phyloP scores from a whole-genome alignment of 1,140 invertebrate species.

The Oryctes rhinoceros region DNA sequence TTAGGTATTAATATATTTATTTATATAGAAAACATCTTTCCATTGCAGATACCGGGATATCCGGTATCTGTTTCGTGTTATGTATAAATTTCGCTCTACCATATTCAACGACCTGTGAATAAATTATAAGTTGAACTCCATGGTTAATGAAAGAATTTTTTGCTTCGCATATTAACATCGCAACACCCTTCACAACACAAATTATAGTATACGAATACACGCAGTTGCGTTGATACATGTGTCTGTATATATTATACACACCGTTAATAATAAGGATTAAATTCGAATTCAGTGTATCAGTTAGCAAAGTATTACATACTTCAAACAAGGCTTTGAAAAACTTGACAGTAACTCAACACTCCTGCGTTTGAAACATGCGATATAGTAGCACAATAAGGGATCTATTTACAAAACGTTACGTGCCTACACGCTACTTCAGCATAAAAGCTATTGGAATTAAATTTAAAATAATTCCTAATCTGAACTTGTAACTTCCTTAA shows the following conservation, averaged over 20 bases:
- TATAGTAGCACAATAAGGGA: constrained; percentile 14
- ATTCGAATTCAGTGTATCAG: not conserved
- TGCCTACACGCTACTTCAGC: not conserved
- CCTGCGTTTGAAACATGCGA: not conserved
- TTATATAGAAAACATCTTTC: no score
- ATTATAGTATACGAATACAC: not conserved
- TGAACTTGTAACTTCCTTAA: no score
- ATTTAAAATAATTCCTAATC: not conserved
- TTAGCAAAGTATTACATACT: not conserved
- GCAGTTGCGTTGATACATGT: not conserved
- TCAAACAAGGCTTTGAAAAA: constrained; percentile 3
- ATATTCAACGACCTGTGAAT: no score
- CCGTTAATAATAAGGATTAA: not conserved
- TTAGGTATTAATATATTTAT: no score
- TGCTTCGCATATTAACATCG: no score
- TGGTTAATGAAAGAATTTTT: no score
- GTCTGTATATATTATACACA: not conserved
- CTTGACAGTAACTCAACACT: constrained; percentile 8
- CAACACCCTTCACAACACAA: not conserved
- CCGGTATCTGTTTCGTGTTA: no score
- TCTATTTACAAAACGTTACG: not conserved
- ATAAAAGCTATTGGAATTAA: constrained; percentile 7
- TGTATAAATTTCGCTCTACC: no score
- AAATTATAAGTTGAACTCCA: no score
- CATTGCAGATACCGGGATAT: no score